Evolutionary conservation across 1,140 invertebrate species (phyloP).

Genomic region (Stenopsyche tienmushanensis): DNA sequence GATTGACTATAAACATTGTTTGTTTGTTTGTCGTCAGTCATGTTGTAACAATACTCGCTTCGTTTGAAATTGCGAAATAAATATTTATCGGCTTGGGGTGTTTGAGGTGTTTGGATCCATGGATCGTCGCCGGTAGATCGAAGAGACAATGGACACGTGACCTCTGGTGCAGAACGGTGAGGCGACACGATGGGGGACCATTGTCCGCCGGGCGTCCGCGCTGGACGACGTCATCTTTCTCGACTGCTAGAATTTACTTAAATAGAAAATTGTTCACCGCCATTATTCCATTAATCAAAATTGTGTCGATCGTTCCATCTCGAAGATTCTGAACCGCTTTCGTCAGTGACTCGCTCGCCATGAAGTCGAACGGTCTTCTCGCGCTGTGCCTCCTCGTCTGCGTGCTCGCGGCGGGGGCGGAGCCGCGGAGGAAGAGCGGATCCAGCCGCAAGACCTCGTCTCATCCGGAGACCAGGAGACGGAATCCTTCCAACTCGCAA

Average conservation of each 20-base stretch:
- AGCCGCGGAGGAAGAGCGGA: conserved; percentile 32
- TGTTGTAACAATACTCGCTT: too few species aligned
- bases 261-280: not conserved
- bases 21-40: too few species aligned
- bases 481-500: not conserved
- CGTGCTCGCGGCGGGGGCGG: not conserved
- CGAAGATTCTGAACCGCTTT: not conserved
- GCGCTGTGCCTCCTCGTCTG: conserved; percentile 17
- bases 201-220: not conserved
- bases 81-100: too few species aligned
- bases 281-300: not conserved
- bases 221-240: not conserved
- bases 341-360: conserved; percentile 30
- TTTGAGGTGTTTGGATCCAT: too few species aligned
- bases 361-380: conserved; percentile 31
- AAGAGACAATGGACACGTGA: not conserved
- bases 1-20: too few species aligned
- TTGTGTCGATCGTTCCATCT: conserved; percentile 28
- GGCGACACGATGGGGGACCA: not conserved
- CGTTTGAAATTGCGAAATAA: too few species aligned
- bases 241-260: not conserved
- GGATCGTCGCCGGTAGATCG: not conserved
- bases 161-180: not conserved
- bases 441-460: conserved; percentile 26
- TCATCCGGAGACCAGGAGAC: conserved; percentile 13